Conservation (phyloP, 37 sponge, comb jelly and placozoan genomes). For the Ianthella basta region DNA sequence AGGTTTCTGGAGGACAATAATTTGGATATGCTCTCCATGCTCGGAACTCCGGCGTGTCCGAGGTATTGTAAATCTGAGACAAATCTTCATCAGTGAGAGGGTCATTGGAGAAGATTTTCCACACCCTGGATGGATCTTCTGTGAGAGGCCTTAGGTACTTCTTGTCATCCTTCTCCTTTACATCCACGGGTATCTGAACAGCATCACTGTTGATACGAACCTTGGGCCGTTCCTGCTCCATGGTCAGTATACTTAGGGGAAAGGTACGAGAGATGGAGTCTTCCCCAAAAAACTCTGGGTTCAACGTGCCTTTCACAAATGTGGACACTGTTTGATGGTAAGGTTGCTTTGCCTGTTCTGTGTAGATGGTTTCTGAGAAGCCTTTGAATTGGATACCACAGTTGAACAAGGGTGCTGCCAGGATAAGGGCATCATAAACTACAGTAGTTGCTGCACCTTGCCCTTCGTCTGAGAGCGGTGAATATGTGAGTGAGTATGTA, state of each 20-base stretch:
- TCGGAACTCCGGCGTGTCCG: slow-evolving; percentile 7
- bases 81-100: slow-evolving; percentile 62
- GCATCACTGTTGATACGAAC: slow-evolving; percentile 61
- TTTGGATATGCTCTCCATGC: slow-evolving; percentile 89
- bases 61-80: slow-evolving; percentile 41
- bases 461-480: background rate
- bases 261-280: slow-evolving; percentile 18
- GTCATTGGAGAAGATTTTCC: slow-evolving; percentile 73
- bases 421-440: slow-evolving; percentile 77
- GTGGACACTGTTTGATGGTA: slow-evolving; percentile 82
- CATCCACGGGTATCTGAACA: slow-evolving; percentile 59
- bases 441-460: background rate
- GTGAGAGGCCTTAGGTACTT: slow-evolving; percentile 45
- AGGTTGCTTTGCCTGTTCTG: slow-evolving; percentile 39
- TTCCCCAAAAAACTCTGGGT: slow-evolving; percentile 58
- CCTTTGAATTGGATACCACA: slow-evolving; percentile 59
- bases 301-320: slow-evolving; percentile 69
- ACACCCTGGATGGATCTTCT: slow-evolving; percentile 52
- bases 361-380: slow-evolving; percentile 64
- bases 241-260: slow-evolving; percentile 63
- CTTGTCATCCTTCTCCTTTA: slow-evolving; percentile 31
- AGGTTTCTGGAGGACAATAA: slow-evolving; percentile 74
- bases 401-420: slow-evolving; percentile 71
- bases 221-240: slow-evolving; percentile 8
- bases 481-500: slow-evolving; percentile 23